Evolutionary conservation across 2,113 vertebrate species (phyloP), one percentile per base, ranked within the genome.

Genomic region (Eptesicus fuscus): DNA sequence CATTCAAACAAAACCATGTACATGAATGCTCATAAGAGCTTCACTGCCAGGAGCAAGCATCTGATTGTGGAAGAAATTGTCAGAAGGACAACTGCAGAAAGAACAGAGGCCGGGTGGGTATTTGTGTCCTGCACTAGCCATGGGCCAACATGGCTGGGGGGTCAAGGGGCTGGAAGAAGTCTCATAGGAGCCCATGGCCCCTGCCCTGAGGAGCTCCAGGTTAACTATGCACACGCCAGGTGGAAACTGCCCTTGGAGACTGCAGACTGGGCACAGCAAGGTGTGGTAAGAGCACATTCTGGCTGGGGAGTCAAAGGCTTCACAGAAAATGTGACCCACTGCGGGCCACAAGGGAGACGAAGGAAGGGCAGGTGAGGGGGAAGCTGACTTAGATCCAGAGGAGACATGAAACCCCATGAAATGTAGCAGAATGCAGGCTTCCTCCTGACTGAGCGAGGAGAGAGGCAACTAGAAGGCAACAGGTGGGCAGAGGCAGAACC

Each of bases 281-380:
- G 18, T 9, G 11, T n/a, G 59, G 61, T 42, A 9, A 83, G 40
- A 35, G 42, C 61, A 23, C 22, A 11, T 47, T 65, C 61, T n/a
- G 30, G 61, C 61, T 47, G 40, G 59, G 30, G 12, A 83, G 37
- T 12, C 30, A 23, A 67, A n/a, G 80, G 42, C 61, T 47, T 65
- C 80, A n/a, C 28, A n/a, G 80, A 47, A 83, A 32, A 47, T n/a
- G 18, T 14, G n/a, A 53, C 56, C 28, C 16, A 14, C 14, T 14
- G 82, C 5, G 5, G 14, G 71, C 3, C 7, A 40, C 2, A 1
- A 9, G 35, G 18, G 20, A 51, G 76, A 53, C 0, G 0, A 40
- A 12, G 44, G 56, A 25, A 32, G 56, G 2, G 61, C 35, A 42
- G 49, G 76, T 2, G 28, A 35, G 10, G 4, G 35, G 59, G 70